These are phyloP conservation scores for Tenthredo livida DNA, from an alignment of 2,888 invertebrate species.

Conservation along the genomic window DNA sequence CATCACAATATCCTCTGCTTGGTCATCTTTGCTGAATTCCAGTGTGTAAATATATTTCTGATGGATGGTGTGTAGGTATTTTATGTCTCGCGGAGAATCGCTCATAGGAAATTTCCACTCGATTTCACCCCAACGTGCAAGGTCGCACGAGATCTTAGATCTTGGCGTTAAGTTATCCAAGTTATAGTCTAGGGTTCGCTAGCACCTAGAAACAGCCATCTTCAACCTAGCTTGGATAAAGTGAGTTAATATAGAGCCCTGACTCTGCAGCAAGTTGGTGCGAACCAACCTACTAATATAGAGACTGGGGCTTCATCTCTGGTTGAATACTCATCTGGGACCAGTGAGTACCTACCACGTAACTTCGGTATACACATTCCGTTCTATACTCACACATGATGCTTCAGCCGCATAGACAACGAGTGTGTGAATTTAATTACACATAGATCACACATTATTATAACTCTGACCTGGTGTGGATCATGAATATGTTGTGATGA, in stretches of 20 bases:
- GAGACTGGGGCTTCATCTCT: conserved; percentile 34
- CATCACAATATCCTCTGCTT: neutral
- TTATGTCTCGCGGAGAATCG: neutral
- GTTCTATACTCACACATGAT: conserved; percentile 41
- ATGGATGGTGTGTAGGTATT: neutral
- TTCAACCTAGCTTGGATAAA: conserved; percentile 60
- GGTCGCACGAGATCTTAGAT: conserved; percentile 32
- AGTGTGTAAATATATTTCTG: neutral
- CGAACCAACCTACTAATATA: conserved; percentile 45
- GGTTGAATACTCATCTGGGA: conserved; percentile 38
- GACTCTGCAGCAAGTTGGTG: conserved; percentile 22
- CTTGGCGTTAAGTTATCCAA: conserved; percentile 46
- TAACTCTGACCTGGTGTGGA: neutral
- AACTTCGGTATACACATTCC: conserved; percentile 36
- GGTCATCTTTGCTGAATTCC: neutral
- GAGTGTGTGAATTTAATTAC: conserved; percentile 29
- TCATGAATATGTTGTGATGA: neutral
- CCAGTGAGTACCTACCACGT: conserved; percentile 36
- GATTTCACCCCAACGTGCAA: conserved; percentile 2
- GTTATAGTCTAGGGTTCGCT: conserved; percentile 44
- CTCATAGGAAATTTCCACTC: conserved; percentile 29
- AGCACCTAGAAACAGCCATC: conserved; percentile 19
- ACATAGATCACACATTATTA: neutral
- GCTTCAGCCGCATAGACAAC: neutral
- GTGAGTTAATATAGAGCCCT: conserved; percentile 69